Evolutionary conservation across 2,797 vertebrate genomes (phyloP).

Genomic region (Salarias fasciatus): DNA sequence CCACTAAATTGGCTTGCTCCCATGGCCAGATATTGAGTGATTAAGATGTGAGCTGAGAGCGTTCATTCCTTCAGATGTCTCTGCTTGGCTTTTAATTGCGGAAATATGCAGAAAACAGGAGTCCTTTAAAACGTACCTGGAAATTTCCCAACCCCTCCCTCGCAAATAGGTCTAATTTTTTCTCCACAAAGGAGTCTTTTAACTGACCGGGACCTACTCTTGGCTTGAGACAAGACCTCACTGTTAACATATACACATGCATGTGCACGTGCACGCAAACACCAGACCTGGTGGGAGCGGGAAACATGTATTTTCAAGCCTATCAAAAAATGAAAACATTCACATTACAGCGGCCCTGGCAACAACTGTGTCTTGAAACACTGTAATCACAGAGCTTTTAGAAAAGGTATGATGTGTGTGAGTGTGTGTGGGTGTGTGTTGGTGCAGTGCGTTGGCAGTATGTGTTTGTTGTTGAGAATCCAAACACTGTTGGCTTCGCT

Average conservation of each 20-base stretch:
- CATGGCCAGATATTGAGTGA: too few species aligned
- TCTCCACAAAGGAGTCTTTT: conserved; percentile 68
- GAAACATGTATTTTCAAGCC: conserved; percentile 1
- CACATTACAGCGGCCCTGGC: conserved; percentile 10
- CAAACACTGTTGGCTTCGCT: conserved; percentile 38
- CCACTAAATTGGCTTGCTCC: conserved; percentile 3
- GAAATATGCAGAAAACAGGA: too few species aligned
- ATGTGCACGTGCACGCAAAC: conserved; percentile 11
- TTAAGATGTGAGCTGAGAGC: too few species aligned
- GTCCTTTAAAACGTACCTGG: too few species aligned
- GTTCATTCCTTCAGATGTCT: too few species aligned
- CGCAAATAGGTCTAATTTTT: conserved; percentile 19
- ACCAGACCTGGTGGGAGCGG: conserved; percentile 5
- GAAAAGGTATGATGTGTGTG: not conserved
- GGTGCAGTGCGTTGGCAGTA: not conserved
- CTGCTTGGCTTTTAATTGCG: too few species aligned
- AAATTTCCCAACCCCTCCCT: conserved; percentile 1
- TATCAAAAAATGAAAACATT: not conserved
- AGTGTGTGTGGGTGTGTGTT: conserved; percentile 3
- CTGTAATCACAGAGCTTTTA: conserved; percentile 4
- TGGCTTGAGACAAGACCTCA: conserved; percentile 46
- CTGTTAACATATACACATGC: conserved; percentile 51
- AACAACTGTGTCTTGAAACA: conserved; percentile 14
- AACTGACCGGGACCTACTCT: conserved; percentile 38
- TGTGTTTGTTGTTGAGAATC: conserved; percentile 29